A percentile compares a stretch with the other conserved stretches of the same genome.
Conservation (phyloP, 2,888 invertebrate species). For the Scaptomyza tumidula region DNA sequence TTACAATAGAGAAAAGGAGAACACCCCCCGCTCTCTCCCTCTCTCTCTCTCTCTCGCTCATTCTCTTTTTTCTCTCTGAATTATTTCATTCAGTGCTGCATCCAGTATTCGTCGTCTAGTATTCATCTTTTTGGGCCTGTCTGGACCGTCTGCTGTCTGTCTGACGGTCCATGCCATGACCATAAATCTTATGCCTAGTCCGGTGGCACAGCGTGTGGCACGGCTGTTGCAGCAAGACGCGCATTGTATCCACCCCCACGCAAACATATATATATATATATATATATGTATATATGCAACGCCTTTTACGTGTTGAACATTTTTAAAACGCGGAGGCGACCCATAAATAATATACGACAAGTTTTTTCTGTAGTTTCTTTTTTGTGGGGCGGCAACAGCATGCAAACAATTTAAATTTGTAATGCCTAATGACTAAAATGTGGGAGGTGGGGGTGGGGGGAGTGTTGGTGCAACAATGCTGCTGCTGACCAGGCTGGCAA, state of each 20-base stretch:
- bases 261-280: conserved; percentile 1
- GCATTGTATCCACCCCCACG: conserved; percentile 4
- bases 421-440: conserved; percentile 57
- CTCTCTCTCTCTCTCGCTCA: background rate
- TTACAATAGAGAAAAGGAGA: background rate
- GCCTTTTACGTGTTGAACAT: conserved; percentile 72
- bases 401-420: conserved; percentile 74
- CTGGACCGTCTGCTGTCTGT: conserved; percentile 30
- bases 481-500: conserved; percentile 15
- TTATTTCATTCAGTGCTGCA: conserved; percentile 7
- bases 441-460: background rate
- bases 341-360: conserved; percentile 75
- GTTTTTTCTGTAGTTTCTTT: conserved; percentile 29
- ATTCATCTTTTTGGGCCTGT: conserved; percentile 10
- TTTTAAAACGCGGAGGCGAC: conserved; percentile 53
- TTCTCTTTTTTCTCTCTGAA: background rate
- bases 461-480: conserved; percentile 6
- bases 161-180: conserved; percentile 27
- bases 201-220: conserved; percentile 61
- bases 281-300: conserved; percentile 45
- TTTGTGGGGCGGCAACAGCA: conserved; percentile 35
- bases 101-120: conserved; percentile 1
- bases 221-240: conserved; percentile 16
- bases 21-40: background rate
- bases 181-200: conserved; percentile 76